Conservation (phyloP, 2,888 invertebrate species). For the Heterodera filipjevi region DNA sequence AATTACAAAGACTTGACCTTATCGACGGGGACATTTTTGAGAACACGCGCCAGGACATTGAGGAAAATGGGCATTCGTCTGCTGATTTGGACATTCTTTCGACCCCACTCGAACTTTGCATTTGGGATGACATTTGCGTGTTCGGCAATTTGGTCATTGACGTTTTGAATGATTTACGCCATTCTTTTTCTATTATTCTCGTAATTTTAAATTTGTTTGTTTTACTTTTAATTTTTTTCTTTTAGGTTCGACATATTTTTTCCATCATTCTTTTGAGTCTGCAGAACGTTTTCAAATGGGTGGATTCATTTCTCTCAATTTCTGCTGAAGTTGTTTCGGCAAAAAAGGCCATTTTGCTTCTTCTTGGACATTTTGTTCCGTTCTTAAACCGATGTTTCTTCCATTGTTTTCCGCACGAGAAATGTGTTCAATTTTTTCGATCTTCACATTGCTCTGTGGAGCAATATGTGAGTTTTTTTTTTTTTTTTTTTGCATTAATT, state of each 20-base stretch:
- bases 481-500: too few species aligned
- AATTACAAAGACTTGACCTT: constrained; percentile 31
- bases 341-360: constrained; percentile 34
- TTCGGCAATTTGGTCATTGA: constrained; percentile 59
- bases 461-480: constrained; percentile 35
- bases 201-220: constrained; percentile 34
- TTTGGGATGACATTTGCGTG: constrained; percentile 62
- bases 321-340: constrained; percentile 1
- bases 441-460: constrained; percentile 33
- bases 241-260: constrained; percentile 46
- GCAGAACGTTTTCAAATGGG: constrained; percentile 40
- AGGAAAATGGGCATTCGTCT: constrained; percentile 30
- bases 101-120: constrained; percentile 54
- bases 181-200: constrained; percentile 52
- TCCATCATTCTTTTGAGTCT: constrained; percentile 37
- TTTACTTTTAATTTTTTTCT: constrained; percentile 10
- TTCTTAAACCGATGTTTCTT: constrained; percentile 44
- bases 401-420: constrained; percentile 39
- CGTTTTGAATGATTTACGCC: constrained; percentile 57
- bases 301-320: constrained; percentile 38
- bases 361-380: constrained; percentile 44
- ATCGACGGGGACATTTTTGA: constrained; percentile 48
- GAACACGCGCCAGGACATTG: constrained; percentile 43
- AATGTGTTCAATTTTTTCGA: constrained; percentile 33
- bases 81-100: constrained; percentile 32